Percentiles rank a stretch among this genome's conserved stretches.
These are phyloP conservation scores for Lysiphlebus fabarum DNA, from an alignment of 1,140 invertebrate genomes.

Conservation along the genomic window DNA sequence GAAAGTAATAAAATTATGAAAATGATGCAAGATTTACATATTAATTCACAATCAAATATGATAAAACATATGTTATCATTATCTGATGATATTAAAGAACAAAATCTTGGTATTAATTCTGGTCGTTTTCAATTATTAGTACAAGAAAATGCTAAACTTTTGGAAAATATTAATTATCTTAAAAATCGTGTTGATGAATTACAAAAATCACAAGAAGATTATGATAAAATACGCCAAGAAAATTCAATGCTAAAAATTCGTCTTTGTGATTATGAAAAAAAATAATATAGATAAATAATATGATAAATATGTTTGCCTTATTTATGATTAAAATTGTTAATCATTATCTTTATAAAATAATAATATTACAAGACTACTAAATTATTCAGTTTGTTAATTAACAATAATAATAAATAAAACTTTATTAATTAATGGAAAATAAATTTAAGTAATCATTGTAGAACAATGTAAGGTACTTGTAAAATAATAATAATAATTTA, in stretches of 20 bases:
- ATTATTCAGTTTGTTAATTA: neutral
- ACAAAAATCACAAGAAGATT: constrained; percentile 36
- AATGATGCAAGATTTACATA: constrained; percentile 40
- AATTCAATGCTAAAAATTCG: constrained; percentile 42
- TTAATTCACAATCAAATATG: constrained; percentile 42
- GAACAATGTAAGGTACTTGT: no score
- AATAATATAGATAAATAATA: neutral
- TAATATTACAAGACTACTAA: neutral
- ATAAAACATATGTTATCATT: constrained; percentile 41
- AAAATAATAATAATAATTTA: no score
- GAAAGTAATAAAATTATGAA: constrained; percentile 43
- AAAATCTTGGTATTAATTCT: constrained; percentile 34
- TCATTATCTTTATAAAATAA: neutral
- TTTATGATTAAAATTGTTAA: neutral
- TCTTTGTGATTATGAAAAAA: constrained; percentile 35
- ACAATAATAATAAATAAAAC: no score
- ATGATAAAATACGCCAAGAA: constrained; percentile 40
- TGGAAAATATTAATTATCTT: constrained; percentile 39
- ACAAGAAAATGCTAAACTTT: constrained; percentile 41
- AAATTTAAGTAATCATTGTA: no score
- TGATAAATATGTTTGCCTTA: no score
- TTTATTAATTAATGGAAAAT: no score
- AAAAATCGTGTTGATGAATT: constrained; percentile 37
- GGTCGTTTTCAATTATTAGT: constrained; percentile 33
- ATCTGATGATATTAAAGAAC: constrained; percentile 42